Evolutionary conservation across 2,888 invertebrate genomes (phyloP).

Genomic region (Drosophila mercatorum): DNA sequence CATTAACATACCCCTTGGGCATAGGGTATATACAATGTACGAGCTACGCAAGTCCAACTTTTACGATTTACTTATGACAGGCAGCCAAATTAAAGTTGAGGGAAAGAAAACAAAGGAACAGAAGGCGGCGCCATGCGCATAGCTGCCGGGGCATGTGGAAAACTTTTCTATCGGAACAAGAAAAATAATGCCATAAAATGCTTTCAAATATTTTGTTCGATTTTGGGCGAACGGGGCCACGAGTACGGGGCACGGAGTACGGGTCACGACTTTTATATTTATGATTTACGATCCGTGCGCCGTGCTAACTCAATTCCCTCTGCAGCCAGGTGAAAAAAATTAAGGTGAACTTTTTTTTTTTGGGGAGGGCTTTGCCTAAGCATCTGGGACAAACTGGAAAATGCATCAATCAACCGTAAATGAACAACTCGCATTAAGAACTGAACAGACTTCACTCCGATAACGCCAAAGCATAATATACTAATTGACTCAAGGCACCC

Average conservation of each 20-base stretch:
- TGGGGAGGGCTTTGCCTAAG: background rate
- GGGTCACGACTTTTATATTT: slow-evolving; percentile 57
- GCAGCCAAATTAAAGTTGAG: slow-evolving; percentile 24
- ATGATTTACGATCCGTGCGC: slow-evolving; percentile 69
- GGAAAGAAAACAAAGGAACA: background rate
- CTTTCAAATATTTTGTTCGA: slow-evolving; percentile 37
- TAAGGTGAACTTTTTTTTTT: slow-evolving; percentile 40
- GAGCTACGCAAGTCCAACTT: slow-evolving; percentile 40
- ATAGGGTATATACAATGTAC: slow-evolving; percentile 11
- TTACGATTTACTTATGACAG: slow-evolving; percentile 48
- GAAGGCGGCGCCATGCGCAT: slow-evolving; percentile 13
- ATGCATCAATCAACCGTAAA: slow-evolving; percentile 69
- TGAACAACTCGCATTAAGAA: slow-evolving; percentile 50
- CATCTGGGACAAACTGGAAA: slow-evolving; percentile 14
- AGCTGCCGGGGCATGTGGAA: slow-evolving; percentile 36
- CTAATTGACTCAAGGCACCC: slow-evolving; percentile 53
- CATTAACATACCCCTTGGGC: background rate
- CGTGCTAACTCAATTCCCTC: slow-evolving; percentile 48
- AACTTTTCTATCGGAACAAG: slow-evolving; percentile 47
- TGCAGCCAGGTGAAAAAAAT: slow-evolving; percentile 58
- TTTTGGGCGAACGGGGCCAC: slow-evolving; percentile 1
- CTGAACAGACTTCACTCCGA: slow-evolving; percentile 37
- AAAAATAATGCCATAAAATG: slow-evolving; percentile 67
- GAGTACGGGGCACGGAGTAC: background rate
- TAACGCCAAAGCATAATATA: slow-evolving; percentile 54